Percentiles rank a stretch among this genome's conserved stretches.
Evolutionary conservation across 1,140 invertebrate genomes (phyloP).

Genomic region (Coenobita brevimanus): DNA sequence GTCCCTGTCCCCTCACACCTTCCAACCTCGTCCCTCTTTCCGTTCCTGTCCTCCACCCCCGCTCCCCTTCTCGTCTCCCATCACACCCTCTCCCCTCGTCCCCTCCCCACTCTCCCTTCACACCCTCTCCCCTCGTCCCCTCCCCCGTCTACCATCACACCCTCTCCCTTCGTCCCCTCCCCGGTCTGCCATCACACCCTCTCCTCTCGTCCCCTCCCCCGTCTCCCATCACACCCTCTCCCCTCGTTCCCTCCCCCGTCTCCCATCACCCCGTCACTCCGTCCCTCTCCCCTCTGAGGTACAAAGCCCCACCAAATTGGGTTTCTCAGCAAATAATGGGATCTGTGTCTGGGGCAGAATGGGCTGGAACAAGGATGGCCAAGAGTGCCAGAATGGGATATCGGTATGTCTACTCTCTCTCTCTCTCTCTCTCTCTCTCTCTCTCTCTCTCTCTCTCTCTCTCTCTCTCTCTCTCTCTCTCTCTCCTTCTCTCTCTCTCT

Average conservation of each 20-base stretch:
- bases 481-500: too few relatives aligned
- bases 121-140: too few relatives aligned
- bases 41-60: too few relatives aligned
- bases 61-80: too few relatives aligned
- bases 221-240: neutral
- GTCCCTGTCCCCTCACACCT: neutral
- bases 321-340: slow-evolving; percentile 67
- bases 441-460: too few relatives aligned
- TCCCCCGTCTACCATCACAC: too few relatives aligned
- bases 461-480: too few relatives aligned
- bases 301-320: slow-evolving; percentile 65
- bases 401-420: slow-evolving; percentile 41
- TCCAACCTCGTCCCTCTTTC: neutral
- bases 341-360: slow-evolving; percentile 64
- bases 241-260: neutral
- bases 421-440: too few relatives aligned
- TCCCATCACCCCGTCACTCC: slow-evolving; percentile 36
- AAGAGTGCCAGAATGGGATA: slow-evolving; percentile 61
- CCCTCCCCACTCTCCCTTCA: too few relatives aligned
- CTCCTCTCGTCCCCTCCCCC: neutral
- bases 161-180: neutral
- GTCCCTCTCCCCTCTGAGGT: slow-evolving; percentile 60
- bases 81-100: slow-evolving; percentile 1
- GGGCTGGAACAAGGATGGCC: slow-evolving; percentile 57
- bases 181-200: neutral